A percentile compares a stretch with the other conserved stretches of the same genome.
phyloP scores from a whole-genome alignment of 2,888 invertebrate genomes.

The Leucophora obtusa region DNA sequence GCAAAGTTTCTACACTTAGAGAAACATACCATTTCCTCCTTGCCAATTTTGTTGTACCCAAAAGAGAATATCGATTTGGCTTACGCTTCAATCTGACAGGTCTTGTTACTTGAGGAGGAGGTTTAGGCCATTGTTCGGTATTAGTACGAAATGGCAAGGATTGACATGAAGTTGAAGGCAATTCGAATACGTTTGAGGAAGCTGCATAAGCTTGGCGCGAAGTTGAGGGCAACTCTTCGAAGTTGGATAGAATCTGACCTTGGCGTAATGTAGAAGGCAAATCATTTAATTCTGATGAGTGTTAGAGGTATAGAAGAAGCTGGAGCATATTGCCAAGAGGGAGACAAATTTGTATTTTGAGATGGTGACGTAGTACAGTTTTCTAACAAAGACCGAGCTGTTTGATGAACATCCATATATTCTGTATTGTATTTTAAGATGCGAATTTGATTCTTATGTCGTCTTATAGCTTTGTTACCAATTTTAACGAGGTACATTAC shows the following conservation, averaged over 20 bases:
- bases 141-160: too few relatives aligned
- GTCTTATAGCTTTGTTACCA: constrained; percentile 6
- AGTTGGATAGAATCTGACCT: too few relatives aligned
- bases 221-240: too few relatives aligned
- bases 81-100: neutral
- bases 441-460: too few relatives aligned
- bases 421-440: too few relatives aligned
- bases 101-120: neutral
- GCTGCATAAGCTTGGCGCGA: neutral
- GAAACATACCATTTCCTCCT: neutral
- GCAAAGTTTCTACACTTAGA: too few relatives aligned
- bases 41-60: neutral
- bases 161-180: too few relatives aligned
- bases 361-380: too few relatives aligned
- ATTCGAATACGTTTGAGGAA: neutral
- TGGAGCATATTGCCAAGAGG: too few relatives aligned
- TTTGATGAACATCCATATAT: too few relatives aligned
- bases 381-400: too few relatives aligned
- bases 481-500: constrained; percentile 21
- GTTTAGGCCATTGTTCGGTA: neutral
- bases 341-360: too few relatives aligned
- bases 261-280: neutral
- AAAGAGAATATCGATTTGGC: neutral
- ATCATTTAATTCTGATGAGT: neutral
- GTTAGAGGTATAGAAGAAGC: neutral